Evolutionary conservation across 2,113 vertebrate species (phyloP).

Genomic region (Crotalus viridis): DNA sequence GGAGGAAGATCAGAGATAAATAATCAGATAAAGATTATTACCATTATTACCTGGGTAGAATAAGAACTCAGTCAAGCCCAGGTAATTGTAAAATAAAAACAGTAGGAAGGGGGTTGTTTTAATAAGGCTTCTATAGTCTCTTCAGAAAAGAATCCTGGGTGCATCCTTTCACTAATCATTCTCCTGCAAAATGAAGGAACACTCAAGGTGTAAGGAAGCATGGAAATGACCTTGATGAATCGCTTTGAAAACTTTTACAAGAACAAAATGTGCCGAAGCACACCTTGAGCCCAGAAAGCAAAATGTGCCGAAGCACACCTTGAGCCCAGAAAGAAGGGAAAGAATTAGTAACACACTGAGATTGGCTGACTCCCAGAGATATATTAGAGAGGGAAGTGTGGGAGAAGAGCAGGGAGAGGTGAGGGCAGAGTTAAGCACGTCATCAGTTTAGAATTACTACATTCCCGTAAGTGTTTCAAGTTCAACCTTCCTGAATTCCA

Average conservation of each 20-base stretch:
- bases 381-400: not conserved
- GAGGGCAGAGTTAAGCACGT: not conserved
- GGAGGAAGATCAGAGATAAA: not conserved
- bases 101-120: not conserved
- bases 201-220: not conserved
- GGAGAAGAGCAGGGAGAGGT: not conserved
- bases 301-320: not conserved
- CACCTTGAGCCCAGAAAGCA: not conserved
- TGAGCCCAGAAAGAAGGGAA: not conserved
- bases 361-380: not conserved
- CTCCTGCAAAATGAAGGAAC: not conserved
- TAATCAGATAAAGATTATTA: not conserved
- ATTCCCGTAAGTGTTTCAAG: not conserved
- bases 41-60: not conserved
- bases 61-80: not conserved
- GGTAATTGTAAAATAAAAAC: not conserved
- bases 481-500: not conserved
- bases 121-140: rapidly evolving
- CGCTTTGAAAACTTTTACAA: not conserved
- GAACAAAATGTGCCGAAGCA: not conserved
- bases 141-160: not conserved
- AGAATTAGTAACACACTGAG: not conserved
- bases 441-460: not conserved
- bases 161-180: not conserved
- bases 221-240: not conserved